phyloP scores from a whole-genome alignment of 2,888 invertebrate species.

The Ochropleura leucogaster region DNA sequence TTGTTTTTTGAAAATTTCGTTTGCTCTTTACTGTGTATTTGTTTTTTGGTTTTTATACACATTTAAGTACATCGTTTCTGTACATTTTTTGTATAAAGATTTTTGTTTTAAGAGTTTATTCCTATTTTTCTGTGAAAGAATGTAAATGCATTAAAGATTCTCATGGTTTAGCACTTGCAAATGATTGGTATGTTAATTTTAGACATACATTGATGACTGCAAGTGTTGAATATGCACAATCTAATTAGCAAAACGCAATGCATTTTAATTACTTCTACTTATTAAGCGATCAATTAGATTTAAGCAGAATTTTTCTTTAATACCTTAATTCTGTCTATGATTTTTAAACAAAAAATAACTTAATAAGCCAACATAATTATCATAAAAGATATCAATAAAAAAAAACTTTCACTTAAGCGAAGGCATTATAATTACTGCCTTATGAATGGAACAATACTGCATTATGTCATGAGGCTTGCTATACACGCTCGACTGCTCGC shows the following conservation, averaged over 20 bases:
- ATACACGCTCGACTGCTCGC: constrained; percentile 32
- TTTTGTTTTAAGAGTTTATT: neutral
- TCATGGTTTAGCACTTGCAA: constrained; percentile 1
- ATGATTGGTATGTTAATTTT: constrained; percentile 25
- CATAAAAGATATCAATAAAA: constrained; percentile 35
- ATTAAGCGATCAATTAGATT: constrained; percentile 20
- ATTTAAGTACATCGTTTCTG: neutral
- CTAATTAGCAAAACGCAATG: constrained; percentile 38
- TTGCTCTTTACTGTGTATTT: constrained; percentile 10
- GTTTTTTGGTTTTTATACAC: neutral
- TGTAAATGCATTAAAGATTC: constrained; percentile 14
- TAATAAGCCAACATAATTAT: constrained; percentile 18
- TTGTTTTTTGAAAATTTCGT: constrained; percentile 53
- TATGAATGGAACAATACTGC: constrained; percentile 59
- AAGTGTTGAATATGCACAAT: constrained; percentile 15
- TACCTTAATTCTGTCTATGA: neutral
- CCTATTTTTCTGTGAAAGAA: neutral
- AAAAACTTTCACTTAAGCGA: constrained; percentile 51
- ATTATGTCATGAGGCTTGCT: constrained; percentile 46
- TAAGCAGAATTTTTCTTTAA: neutral
- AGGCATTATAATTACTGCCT: constrained; percentile 51
- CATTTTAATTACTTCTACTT: constrained; percentile 17
- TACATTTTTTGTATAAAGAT: neutral
- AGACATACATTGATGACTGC: constrained; percentile 21
- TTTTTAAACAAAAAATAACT: neutral